Conservation (phyloP, 2,888 invertebrate genomes). For the Branchellion lobata region DNA sequence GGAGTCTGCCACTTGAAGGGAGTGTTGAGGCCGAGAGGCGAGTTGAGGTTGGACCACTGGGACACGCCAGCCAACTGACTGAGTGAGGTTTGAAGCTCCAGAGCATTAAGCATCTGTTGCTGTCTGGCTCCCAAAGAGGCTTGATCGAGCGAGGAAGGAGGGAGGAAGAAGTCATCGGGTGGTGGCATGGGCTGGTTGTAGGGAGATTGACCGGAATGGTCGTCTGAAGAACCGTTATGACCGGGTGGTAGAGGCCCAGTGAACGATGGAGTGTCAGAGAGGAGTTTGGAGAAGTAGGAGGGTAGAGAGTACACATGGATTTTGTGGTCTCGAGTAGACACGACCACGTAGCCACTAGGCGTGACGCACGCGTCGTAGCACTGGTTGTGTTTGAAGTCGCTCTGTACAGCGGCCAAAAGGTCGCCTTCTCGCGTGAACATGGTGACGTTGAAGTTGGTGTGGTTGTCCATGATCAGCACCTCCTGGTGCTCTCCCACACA, state of each 20-base stretch:
- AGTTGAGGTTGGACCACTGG: no score
- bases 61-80: background rate
- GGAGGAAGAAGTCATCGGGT: background rate
- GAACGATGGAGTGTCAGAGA: no score
- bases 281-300: background rate
- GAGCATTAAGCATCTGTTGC: background rate
- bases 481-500: conserved; percentile 48
- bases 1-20: background rate
- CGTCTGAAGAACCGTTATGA: no score
- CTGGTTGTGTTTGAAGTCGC: conserved; percentile 51
- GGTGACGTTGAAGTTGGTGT: conserved; percentile 52
- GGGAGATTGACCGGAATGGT: no score
- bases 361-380: conserved; percentile 50
- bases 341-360: conserved; percentile 49
- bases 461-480: conserved; percentile 51
- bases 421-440: conserved; percentile 50
- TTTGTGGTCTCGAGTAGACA: conserved; percentile 50
- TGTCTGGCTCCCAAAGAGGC: background rate
- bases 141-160: background rate
- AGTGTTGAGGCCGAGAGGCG: background rate
- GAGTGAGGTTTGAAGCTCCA: background rate
- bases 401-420: conserved; percentile 48
- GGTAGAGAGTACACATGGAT: conserved; percentile 48
- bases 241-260: no score
- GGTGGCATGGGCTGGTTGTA: background rate